Percentiles rank a stretch among this genome's conserved stretches.
Evolutionary conservation across 2,797 vertebrate genomes (phyloP).

Genomic region (Karalla daura): DNA sequence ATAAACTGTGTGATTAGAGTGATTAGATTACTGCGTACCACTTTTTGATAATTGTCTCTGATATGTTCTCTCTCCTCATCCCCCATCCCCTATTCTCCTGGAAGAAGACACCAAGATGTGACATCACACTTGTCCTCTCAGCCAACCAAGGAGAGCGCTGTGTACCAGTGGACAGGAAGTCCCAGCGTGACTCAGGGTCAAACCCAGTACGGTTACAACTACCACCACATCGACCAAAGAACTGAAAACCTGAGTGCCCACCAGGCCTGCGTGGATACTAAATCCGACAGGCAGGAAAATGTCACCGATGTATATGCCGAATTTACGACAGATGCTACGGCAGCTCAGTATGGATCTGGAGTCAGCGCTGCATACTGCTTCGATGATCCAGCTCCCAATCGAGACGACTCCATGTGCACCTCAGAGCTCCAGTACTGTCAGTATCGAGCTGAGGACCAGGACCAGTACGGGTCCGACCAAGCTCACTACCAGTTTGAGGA

Average conservation of each 20-base stretch:
- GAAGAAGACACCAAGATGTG: slow-evolving; percentile 56
- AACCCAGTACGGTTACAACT: slow-evolving; percentile 75
- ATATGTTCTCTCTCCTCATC: slow-evolving; percentile 29
- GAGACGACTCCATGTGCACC: background rate
- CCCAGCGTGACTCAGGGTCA: slow-evolving; percentile 57
- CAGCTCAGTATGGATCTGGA: slow-evolving; percentile 27
- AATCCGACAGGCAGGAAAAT: slow-evolving; percentile 38
- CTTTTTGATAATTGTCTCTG: slow-evolving; percentile 25
- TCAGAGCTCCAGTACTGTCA: slow-evolving; percentile 46
- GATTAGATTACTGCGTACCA: slow-evolving; percentile 1
- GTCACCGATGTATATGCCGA: slow-evolving; percentile 68
- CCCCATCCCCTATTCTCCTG: background rate
- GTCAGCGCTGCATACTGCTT: slow-evolving; percentile 15
- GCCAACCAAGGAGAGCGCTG: slow-evolving; percentile 30
- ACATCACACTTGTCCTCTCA: slow-evolving; percentile 39
- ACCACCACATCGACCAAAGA: slow-evolving; percentile 80
- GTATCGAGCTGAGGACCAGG: slow-evolving; percentile 36
- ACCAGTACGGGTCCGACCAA: slow-evolving; percentile 36
- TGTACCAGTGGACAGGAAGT: slow-evolving; percentile 59
- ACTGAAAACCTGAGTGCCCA: slow-evolving; percentile 63
- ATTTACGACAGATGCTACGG: slow-evolving; percentile 56
- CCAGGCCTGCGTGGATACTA: slow-evolving; percentile 32
- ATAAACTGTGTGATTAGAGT: background rate
- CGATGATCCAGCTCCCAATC: slow-evolving; percentile 24
- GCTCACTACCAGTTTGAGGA: slow-evolving; percentile 47